Base-by-base conservation (phyloP, 2,888 invertebrate species). In the Tenthredo livida region DNA sequence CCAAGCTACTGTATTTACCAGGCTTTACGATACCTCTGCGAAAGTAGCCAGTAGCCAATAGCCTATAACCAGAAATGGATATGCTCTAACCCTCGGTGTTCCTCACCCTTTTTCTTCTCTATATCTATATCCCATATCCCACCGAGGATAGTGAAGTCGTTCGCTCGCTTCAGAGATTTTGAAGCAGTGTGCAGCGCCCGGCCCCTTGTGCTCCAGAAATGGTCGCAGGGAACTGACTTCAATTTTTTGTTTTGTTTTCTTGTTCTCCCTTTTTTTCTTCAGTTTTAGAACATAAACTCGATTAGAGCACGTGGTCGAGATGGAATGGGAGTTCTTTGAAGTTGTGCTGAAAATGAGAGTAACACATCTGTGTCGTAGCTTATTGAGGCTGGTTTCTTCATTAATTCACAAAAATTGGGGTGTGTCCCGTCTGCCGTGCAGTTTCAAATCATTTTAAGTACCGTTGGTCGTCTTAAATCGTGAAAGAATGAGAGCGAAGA, bases 1-100 rank as follows among this genome's bases (percentile, higher is more conserved):
- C 61, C 80, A 40, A 80, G 80, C 80, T 29, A 50, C 21, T 61
- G 80, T 80, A 80, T 80, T 80, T 61, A 80, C 80, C 80, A 33
- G 58, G 61, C 58, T 61, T 80, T 58, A 80, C 80, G 80, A 80
- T 80, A 77, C 77, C 80, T 58, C 25, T n/a, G 61, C 61, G 80
- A 61, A 40, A 80, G 61, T 77, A 54, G 77, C 77, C 77, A 40
- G 61, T 80, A 58, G 80, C 80, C 61, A 40, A 80, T 80, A 70
- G 84, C 50, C 72, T 47, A 73, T 73, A 70, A 84, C 73, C 72
- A 84, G 73, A 29, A 84, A 84, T 70, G 73, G 84, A 84, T 84
- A 72, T 84, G 43, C 47, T 43, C 29, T 37, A 72, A 43, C 54
- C 84, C 84, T 70, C 17, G 65, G 61, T 21, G 25, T 72, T 73